Base-by-base conservation (phyloP, 2,113 vertebrate species). In the Leucopsar rothschildi region DNA sequence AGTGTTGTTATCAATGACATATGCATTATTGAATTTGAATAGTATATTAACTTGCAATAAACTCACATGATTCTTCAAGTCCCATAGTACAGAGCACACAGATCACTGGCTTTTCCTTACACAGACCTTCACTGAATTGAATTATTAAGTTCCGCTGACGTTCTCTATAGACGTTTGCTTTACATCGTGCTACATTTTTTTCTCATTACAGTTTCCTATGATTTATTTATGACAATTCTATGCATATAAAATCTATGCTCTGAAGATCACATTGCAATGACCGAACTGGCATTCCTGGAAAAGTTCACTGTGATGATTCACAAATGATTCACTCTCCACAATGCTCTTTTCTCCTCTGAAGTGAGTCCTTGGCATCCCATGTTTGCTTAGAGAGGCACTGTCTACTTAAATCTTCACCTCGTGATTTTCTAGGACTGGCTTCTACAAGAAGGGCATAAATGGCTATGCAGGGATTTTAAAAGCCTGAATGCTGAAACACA, bases 191-290 rank as follows among this genome's bases (percentile, higher is more conserved):
- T 97, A 97, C 97, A 93, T 96, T 95, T 97, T 97, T 98, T 98
- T 97, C 96, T 97, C 93, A 97, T 97, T 97, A 93, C 69, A 91
- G 90, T 97, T 96, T 64, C 59, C 82, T 71, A 73, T 98, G 96
- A 97, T 97, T 98, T 98, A 97, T 97, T 98, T 98, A 97, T 98
- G 94, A 92, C 88, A 96, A 88, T 96, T 70, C 91, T 96, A 92
- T 96, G 89, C 89, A 97, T 97, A 96, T 93, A 96, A 98, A 97
- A 96, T 93, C 82, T 88, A 33, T 93, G 42, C 87, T 95, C 86
- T 89, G 78, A 97, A 97, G 94, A 96, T 97, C 96, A 97, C 94
- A 97, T 96, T 97, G 88, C 90, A 97, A 53, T 95, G 97, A 97
- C 95, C 12, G 25, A 95, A 88, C 81, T 95, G 69, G 64, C 65